Base-by-base conservation (phyloP, 1,140 invertebrate species). In the Teleopsis dalmanni region DNA sequence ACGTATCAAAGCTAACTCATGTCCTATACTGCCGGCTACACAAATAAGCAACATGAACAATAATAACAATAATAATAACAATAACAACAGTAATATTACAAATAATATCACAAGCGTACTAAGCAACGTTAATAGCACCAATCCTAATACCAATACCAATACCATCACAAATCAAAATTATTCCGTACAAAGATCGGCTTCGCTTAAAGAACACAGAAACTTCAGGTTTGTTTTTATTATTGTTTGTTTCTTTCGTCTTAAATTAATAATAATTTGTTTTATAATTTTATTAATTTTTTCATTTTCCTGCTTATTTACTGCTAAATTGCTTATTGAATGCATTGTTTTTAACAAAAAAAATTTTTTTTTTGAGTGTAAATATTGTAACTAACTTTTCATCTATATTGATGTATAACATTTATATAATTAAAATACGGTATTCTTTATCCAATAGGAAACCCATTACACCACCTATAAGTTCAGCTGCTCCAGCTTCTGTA, bases 1-100 rank as follows among this genome's bases (percentile, higher is more conserved):
- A 71, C 84, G 87, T 74, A 89, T 91, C 74, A 87, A 88, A 78
- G 85, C 86, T 58, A 80, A 81, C 57, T 85, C 83, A 67, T 85
- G 82, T 71, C 81, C 83, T 62, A 81, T 80, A 66, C 77, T 84
- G 73, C 80, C 81, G 51, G 65, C 65, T 46, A 53, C 41, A 53
- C 55, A 45, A 29, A 47, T 26, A 19, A 65, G 53, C 48, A 64
- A 60, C 56, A 60, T 60, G 47, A 60, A 59, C 47, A 56, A 52
- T 16, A 57, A 45, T 42, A 56, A 47, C 33, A 54, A 50, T 34
- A 47, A 61, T 47, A 64, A 52, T 55, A 61, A 56, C 33, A 48
- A 25, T 25, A 57, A 54, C 43, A 58, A 57, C 47, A 58, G 60
- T 47, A 60, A 57, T 31, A 60, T 52, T 29, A 60, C 58, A 42